Evolutionary conservation across 2,113 vertebrate species (phyloP).

Genomic region (Epinephelus cyanopodus): DNA sequence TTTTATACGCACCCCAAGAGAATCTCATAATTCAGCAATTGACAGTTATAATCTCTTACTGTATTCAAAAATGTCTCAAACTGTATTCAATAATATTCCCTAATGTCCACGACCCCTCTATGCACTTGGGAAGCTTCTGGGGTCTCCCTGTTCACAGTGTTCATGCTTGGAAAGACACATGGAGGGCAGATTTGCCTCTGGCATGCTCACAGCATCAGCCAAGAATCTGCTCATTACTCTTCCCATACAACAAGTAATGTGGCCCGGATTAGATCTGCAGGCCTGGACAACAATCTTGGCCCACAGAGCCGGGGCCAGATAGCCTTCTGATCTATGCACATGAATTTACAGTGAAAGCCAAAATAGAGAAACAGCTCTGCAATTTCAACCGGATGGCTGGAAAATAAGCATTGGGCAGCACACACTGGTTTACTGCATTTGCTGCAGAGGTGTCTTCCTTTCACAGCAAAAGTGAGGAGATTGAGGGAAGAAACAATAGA

Average conservation of each 20-base stretch:
- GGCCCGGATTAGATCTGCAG: conserved; percentile 43
- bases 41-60: conserved; percentile 4
- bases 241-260: conserved; percentile 54
- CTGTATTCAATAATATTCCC: conserved; percentile 58
- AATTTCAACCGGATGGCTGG: conserved; percentile 25
- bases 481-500: conserved; percentile 7
- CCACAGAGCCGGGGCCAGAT: conserved; percentile 33
- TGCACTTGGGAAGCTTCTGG: conserved; percentile 51
- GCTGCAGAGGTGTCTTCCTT: conserved; percentile 13
- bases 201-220: conserved; percentile 72
- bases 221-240: conserved; percentile 77
- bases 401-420: conserved; percentile 10
- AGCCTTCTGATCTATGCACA: conserved; percentile 50
- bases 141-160: conserved; percentile 47
- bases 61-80: conserved; percentile 13
- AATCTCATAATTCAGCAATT: not conserved
- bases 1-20: conserved; percentile 9
- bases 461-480: conserved; percentile 1
- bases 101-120: conserved; percentile 26
- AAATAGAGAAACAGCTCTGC: conserved; percentile 22
- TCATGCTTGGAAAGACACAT: conserved; percentile 61
- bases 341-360: conserved; percentile 44
- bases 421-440: not conserved
- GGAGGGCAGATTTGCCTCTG: conserved; percentile 71
- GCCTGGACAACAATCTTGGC: conserved; percentile 56